Conservation (phyloP, 2,888 invertebrate genomes). For the Lasioglossum calceatum region DNA sequence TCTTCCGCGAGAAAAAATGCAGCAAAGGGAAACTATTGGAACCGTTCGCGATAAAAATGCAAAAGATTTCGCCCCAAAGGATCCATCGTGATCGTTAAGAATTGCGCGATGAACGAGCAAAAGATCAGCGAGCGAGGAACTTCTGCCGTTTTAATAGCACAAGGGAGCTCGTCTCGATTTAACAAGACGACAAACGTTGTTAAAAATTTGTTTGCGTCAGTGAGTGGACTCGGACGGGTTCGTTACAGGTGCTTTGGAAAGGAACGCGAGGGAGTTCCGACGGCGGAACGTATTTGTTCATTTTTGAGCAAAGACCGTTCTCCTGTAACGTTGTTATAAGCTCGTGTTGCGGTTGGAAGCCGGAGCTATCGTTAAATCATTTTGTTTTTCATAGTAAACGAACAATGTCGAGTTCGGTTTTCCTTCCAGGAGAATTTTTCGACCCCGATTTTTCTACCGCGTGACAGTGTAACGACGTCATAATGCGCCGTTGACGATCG, state of each 20-base stretch:
- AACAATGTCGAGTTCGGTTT: too few relatives aligned
- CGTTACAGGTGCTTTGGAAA: background rate
- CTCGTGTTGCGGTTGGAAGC: background rate
- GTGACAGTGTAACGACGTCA: background rate
- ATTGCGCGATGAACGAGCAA: background rate
- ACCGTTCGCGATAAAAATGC: background rate
- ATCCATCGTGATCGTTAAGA: background rate
- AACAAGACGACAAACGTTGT: slow-evolving; percentile 3
- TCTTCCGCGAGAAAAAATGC: background rate
- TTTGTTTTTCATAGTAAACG: too few relatives aligned
- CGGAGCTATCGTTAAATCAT: too few relatives aligned
- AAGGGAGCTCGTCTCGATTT: background rate
- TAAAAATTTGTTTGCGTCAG: background rate
- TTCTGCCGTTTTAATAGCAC: background rate
- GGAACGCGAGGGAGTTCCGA: background rate
- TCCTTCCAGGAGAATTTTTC: background rate
- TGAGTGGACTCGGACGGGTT: background rate
- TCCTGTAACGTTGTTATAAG: too few relatives aligned
- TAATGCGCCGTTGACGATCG: slow-evolving; percentile 22
- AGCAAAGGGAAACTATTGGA: background rate
- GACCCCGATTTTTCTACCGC: background rate
- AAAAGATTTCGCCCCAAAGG: background rate
- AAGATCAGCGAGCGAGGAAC: background rate
- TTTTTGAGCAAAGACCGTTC: background rate
- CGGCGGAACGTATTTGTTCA: background rate